Base-by-base conservation (phyloP, 1,140 invertebrate genomes). In the Zaprionus nigranus region DNA sequence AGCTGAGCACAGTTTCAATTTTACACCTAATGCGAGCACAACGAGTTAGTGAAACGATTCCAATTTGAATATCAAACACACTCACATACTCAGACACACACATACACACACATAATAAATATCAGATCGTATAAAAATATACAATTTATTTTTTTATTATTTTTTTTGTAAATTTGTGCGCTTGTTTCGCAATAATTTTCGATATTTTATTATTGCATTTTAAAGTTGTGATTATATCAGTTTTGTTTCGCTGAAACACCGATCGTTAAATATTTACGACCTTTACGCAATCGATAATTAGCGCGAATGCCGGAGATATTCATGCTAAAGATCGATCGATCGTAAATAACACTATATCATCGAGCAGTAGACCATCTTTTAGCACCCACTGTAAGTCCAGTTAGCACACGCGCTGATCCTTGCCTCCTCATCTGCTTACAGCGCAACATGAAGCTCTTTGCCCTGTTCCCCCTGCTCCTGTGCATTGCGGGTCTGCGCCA, bases 391-490 rank as follows among this genome's bases (percentile, higher is more conserved):
- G 30, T 74, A 54, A 17, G 22, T 43, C 34, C 20, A 57, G 59
- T 59, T 67, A 57, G 58, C 28, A 51, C 51, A 68, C 62, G 59
- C 61, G 59, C 28, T 22, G 2, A 17, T 43, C 24, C 30, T 17
- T 67, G n/a, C 1, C 28, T 20, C 6, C 51, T 53, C 11, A 1
- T 24, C 5, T 24, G 4, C 24, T 49, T 56, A 22, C 62, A 86
- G 84, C 43, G 17, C 61, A 64, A 67, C 51, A 92, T 92, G 91
- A 92, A 92, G 79, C 79, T 90, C 58, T 79, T 79, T 49, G 75
- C 78, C 65, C 70, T 92, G 72, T 64, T 90, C 17, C 88, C 92
- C 43, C 79, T 92, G 12, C 75, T 93, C 4, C 66, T 94, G 67
- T 93, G 92, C 70, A 74, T 91, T 7, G 63, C 91, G 58, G 78